Base-by-base conservation (phyloP, 2,888 invertebrate species). In the Athripsodes cinereus region DNA sequence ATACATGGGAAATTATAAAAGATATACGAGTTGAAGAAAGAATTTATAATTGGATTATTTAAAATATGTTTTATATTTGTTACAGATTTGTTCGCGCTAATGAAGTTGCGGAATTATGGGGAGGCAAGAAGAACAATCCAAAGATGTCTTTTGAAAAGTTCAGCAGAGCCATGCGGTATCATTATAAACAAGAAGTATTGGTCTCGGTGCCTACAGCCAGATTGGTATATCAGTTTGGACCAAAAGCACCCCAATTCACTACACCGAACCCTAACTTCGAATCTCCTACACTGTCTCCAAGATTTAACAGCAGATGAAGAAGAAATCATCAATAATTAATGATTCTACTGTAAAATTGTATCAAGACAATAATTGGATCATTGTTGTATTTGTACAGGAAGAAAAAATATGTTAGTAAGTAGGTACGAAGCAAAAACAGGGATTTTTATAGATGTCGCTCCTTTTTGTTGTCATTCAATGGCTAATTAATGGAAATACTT, bases 81-180 rank as follows among this genome's bases (percentile, higher is more conserved):
- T 72, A 31, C 76, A 79, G 92, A 65, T 92, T 95, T 67, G 89
- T 92, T 11, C 86, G 91, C 67, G 91, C 90, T 51, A 90, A 91
- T 67, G 86, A 88, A 68, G 89, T 94, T 2, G 93, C 94, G 1
- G 84, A 88, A 67, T 78, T 92, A 49, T 94, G 94, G 94, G 93
- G 93, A 2, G 84, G 84, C 62, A 71, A 89, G 71, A 93, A 93
- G 70, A 87, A 89, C 70, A 94, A 94, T 69, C 85, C 85, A 52
- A 86, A 87, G 70, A 95, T 95, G 94, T 93, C 90, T 46, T 95
- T 93, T 69, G 94, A 94, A 72, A 95, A 95, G 74, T 84, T 95
- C 68, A 92, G 92, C 72, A 75, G 94, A 63, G 94, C 94, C 16
- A 91, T 95, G 88, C 84, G 90, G 71, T 91, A 91, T 72, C 90